Evolutionary conservation across 1,140 invertebrate genomes (phyloP).

Genomic region (Papilio dardanus): DNA sequence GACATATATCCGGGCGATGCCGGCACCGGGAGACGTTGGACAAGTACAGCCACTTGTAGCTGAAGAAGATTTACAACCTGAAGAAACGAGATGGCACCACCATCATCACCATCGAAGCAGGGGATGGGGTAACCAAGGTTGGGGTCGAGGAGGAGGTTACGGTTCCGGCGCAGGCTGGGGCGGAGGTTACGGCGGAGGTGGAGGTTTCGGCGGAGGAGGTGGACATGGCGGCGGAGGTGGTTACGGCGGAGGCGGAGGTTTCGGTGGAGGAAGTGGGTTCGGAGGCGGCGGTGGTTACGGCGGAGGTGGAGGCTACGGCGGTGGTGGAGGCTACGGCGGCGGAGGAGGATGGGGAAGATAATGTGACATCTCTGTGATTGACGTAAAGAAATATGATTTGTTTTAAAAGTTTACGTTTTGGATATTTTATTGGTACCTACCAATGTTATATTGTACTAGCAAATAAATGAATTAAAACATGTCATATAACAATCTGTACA

Average conservation of each 20-base stretch:
- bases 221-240: constrained; percentile 29
- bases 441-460: background rate
- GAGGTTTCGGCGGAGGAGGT: background rate
- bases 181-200: constrained; percentile 17
- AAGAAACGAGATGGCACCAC: constrained; percentile 24
- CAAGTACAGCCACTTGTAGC: background rate
- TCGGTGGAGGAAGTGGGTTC: constrained; percentile 18
- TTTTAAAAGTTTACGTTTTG: background rate
- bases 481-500: background rate
- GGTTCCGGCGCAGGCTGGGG: background rate
- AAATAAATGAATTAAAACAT: background rate
- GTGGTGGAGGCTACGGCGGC: constrained; percentile 24
- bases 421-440: background rate
- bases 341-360: constrained; percentile 42
- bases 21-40: background rate
- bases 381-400: background rate
- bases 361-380: background rate
- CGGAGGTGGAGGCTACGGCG: constrained; percentile 23
- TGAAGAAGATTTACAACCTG: constrained; percentile 16
- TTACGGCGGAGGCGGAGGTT: constrained; percentile 31
- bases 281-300: constrained; percentile 31
- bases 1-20: constrained; percentile 2
- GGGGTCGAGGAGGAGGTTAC: background rate
- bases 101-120: constrained; percentile 15
- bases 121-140: constrained; percentile 32